Evolutionary conservation across 2,113 vertebrate species (phyloP).

Genomic region (Pholis gunnellus): DNA sequence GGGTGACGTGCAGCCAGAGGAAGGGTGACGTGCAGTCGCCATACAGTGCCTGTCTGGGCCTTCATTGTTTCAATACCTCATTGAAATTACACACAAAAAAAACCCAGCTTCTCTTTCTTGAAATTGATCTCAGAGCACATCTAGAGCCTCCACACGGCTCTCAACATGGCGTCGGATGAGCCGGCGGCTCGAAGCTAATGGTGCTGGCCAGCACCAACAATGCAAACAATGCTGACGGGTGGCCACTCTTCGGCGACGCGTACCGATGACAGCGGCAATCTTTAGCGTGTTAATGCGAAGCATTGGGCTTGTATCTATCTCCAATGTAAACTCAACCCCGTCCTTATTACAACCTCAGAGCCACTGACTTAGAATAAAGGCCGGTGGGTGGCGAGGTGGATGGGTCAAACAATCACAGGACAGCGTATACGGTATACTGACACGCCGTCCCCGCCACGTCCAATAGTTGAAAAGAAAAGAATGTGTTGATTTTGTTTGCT

Average conservation of each 20-base stretch:
- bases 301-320: too few species aligned
- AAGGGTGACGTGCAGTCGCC: constrained; percentile 76
- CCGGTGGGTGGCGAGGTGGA: background rate
- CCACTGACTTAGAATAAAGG: background rate
- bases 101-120: background rate
- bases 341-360: background rate
- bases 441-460: too few species aligned
- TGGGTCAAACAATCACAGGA: background rate
- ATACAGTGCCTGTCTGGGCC: constrained; percentile 42
- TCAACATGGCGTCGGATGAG: background rate
- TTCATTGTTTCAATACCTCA: constrained; percentile 60
- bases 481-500: too few species aligned
- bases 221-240: too few species aligned
- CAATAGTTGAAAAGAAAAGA: too few species aligned
- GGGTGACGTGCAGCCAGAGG: constrained; percentile 82
- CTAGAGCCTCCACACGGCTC: background rate
- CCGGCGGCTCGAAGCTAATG: too few species aligned
- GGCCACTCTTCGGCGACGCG: too few species aligned
- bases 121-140: background rate
- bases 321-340: background rate
- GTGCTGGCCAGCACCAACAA: too few species aligned
- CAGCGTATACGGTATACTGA: too few species aligned
- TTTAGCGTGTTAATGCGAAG: background rate
- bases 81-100: constrained; percentile 31
- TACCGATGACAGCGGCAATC: too few species aligned